Conservation (phyloP, 92 coral and sea anemone genomes). For the Galaxea fascicularis region DNA sequence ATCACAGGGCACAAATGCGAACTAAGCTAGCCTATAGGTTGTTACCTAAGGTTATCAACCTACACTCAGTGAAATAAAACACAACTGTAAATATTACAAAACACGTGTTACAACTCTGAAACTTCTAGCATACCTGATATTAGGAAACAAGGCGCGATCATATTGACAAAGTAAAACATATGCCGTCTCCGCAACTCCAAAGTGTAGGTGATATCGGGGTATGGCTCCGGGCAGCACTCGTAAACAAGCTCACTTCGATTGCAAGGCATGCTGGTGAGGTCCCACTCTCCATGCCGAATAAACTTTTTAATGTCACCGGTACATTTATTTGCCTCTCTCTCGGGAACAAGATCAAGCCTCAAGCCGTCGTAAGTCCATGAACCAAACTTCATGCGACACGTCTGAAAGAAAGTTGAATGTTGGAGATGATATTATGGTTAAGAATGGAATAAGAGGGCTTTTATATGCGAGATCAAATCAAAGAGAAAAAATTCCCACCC, state of each 20-base stretch:
- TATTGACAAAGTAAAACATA: slow-evolving; percentile 82
- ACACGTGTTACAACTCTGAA: background rate
- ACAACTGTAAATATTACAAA: too few species aligned
- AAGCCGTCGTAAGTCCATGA: slow-evolving; percentile 91
- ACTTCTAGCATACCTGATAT: slow-evolving; percentile 72
- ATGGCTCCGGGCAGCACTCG: slow-evolving; percentile 83
- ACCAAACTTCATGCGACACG: slow-evolving; percentile 78
- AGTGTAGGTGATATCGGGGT: slow-evolving; percentile 89
- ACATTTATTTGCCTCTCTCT: slow-evolving; percentile 21
- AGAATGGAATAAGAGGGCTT: background rate
- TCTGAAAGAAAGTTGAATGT: slow-evolving; percentile 19
- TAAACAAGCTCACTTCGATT: slow-evolving; percentile 65
- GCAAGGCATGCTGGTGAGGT: slow-evolving; percentile 71
- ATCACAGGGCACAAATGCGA: too few species aligned
- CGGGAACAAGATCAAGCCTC: slow-evolving; percentile 76
- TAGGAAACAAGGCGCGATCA: slow-evolving; percentile 86
- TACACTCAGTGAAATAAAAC: too few species aligned
- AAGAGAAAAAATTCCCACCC: too few species aligned
- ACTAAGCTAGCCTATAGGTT: too few species aligned
- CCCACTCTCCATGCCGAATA: slow-evolving; percentile 86
- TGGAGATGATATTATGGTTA: background rate
- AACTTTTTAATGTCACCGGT: slow-evolving; percentile 81
- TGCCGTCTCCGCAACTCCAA: slow-evolving; percentile 75
- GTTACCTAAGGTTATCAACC: too few species aligned
- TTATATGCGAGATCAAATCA: too few species aligned